Evolutionary conservation across 2,113 vertebrate species (phyloP).

Genomic region (Eretmochelys imbricata): DNA sequence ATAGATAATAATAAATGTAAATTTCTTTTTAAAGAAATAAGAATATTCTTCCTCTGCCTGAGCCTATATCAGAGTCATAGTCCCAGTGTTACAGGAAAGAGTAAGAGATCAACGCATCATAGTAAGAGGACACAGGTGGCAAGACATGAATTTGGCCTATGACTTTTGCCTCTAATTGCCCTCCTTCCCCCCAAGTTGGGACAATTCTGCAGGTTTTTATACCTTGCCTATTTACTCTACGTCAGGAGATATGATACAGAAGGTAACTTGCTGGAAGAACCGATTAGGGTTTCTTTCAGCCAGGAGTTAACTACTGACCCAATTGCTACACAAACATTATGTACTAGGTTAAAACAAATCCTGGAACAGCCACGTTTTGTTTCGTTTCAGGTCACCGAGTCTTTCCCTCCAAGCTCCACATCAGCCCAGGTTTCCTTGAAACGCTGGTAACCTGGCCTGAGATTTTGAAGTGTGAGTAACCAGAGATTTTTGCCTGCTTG

Average conservation of each 20-base stretch:
- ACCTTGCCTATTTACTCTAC: background rate
- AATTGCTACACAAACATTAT: background rate
- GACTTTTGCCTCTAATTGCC: fast-evolving
- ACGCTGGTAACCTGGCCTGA: background rate
- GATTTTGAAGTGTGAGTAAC: slow-evolving; percentile 15
- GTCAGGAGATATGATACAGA: background rate
- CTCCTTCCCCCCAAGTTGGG: background rate
- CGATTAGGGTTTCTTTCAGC: background rate
- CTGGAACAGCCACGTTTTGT: background rate
- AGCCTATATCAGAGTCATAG: background rate
- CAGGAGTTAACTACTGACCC: background rate
- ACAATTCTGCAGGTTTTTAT: background rate
- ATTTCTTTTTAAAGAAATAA: background rate
- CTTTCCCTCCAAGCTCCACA: background rate
- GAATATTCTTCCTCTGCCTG: background rate
- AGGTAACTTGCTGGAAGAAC: background rate
- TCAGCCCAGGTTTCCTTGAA: background rate
- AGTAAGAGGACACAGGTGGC: fast-evolving
- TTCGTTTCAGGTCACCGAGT: background rate
- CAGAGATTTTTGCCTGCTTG: slow-evolving; percentile 44
- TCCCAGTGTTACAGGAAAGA: background rate
- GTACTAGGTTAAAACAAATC: fast-evolving
- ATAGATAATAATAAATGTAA: background rate
- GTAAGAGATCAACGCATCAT: fast-evolving
- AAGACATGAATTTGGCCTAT: fast-evolving